Evolutionary conservation across 1,140 invertebrate genomes (phyloP), one percentile per base, ranked within the genome.

Genomic region (Centruroides vittatus): DNA sequence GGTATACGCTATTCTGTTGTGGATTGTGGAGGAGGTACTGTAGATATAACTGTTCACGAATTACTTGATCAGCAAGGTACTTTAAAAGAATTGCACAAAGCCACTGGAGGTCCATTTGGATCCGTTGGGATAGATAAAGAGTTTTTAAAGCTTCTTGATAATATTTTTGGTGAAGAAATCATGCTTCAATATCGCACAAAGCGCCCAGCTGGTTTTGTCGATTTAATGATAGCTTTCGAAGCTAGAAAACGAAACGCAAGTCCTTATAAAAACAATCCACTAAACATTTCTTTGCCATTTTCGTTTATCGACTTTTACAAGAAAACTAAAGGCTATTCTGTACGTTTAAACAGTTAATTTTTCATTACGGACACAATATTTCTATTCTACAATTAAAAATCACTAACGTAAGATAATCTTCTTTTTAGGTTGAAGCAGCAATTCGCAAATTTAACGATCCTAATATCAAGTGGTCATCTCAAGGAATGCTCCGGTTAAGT

Each of bases 21-120:
- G 4, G 81, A 83, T 66, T 82, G 80, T 67, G 81, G 81, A 4
- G 81, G 81, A 7, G 81, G 81, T 0, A 82, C 81, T 4, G 80
- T 82, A 0, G 81, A 83, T 68, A 81, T 83, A 50, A 83, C 81
- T 0, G 80, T 82, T 11, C 81, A 83, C 70, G 79, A 81, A 66
- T 72, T 82, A 55, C 70, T 67, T 5, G 73, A 75, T 47, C 67
- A 70, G 34, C 67, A 65, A 7, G 75, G 77, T 5, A 72, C 71
- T 46, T 68, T 83, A 4, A 75, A 74, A 60, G 81, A 83, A 68
- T 71, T 83, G 6, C 77, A 82, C 67, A 80, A 79, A 66, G 80
- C 81, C 0, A 79, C 78, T 11, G 80, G 81, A 0, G 80, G 80
- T 35, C 76, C 80, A 6, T 78, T 78, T 66, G 81, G 81, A 55